A percentile compares a stretch with the other conserved stretches of the same genome.
phyloP scores from a whole-genome alignment of 2,888 invertebrate species.

The Sarcophaga caerulescens region DNA sequence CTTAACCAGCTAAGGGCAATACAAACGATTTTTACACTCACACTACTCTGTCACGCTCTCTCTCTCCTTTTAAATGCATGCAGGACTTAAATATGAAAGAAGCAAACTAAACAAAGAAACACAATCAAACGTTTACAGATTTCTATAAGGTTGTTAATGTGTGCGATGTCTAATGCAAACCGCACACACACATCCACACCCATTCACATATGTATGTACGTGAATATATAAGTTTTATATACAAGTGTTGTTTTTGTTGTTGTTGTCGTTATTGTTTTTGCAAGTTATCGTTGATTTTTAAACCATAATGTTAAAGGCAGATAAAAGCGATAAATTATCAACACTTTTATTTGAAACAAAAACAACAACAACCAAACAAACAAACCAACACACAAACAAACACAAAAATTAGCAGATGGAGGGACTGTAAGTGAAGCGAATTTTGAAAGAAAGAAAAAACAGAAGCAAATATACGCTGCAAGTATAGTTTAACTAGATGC shows the following conservation, averaged over 20 bases:
- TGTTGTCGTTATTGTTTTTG: too few relatives aligned
- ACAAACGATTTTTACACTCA: too few relatives aligned
- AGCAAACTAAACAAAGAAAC: too few relatives aligned
- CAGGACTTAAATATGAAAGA: too few relatives aligned
- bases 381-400: not conserved
- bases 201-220: conserved; percentile 3
- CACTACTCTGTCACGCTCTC: too few relatives aligned
- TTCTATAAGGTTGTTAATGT: too few relatives aligned
- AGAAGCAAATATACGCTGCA: conserved; percentile 3
- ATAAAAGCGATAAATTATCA: conserved; percentile 68
- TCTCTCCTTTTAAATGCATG: too few relatives aligned
- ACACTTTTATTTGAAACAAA: conserved; percentile 50
- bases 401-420: not conserved
- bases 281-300: conserved; percentile 13
- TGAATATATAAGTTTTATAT: not conserved
- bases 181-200: too few relatives aligned
- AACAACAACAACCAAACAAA: conserved; percentile 3
- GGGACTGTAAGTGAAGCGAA: not conserved
- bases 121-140: too few relatives aligned
- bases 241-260: conserved; percentile 28
- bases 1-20: too few relatives aligned
- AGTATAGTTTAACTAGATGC: conserved; percentile 9
- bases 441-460: not conserved
- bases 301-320: conserved; percentile 64
- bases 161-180: not conserved